Base-by-base conservation (phyloP, 2,797 vertebrate species). In the Merluccius polli region DNA sequence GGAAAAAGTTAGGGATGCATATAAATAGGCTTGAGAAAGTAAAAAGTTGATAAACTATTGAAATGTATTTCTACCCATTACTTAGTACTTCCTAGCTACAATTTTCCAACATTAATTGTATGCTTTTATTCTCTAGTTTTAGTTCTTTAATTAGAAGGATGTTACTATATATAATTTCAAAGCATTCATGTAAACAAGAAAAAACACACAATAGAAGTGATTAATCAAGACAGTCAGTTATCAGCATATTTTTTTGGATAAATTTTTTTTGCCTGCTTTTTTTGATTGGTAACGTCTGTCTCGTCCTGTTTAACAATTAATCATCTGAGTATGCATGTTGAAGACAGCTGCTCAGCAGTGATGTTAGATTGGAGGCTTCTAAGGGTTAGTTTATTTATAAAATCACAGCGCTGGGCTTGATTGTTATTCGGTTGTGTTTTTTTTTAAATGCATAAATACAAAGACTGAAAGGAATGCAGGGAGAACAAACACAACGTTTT, bases 261-360 rank as follows among this genome's bases (percentile, higher is more conserved):
- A n/a, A n/a, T n/a, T n/a, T n/a, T 16, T 80, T 71, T 70, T 71
- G 65, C 73, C 82, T 83, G 90, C 88, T 91, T 90, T 93, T 92
- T 92, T 92, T 90, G 91, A 93, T 88, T 89, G 82, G 88, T 91
- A 79, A 74, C 77, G 78, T 80, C 84, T 87, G 83, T 91, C 87
- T 87, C 77, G 65, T 75, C 75, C 83, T 77, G 75, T 84, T 87
- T 87, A 83, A 86, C 83, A 76, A 82, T 87, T 92, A 88, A 90
- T 91, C 79, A 90, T 87, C 88, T 89, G 84, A 92, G 77, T 81
- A 85, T 87, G 77, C 71, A 72, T 87, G 80, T 80, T 83, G 84
- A 76, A 83, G 87, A 80, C 82, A 88, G 90, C 85, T 90, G 48
- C 69, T 80, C 87, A 84, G 69, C 82, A 84, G 79, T 73, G 80